Percentiles rank a stretch among this genome's conserved stretches.
These are phyloP conservation scores for Tachina lurida DNA, from an alignment of 2,888 invertebrate genomes.

Conservation along the genomic window DNA sequence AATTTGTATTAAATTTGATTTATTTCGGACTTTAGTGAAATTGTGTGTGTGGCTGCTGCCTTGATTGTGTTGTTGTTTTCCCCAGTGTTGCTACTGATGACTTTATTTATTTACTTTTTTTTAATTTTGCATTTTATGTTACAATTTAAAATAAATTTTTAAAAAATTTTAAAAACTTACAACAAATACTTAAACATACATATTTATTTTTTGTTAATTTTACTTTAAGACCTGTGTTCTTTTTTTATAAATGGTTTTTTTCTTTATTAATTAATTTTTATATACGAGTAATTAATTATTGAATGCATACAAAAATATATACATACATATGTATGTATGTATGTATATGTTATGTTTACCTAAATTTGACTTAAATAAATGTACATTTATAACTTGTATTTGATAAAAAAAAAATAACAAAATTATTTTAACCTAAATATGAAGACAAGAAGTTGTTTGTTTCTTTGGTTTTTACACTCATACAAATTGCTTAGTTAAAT, in stretches of 20 bases:
- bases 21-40: too few relatives aligned
- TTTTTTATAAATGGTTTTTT: constrained; percentile 13
- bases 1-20: too few relatives aligned
- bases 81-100: constrained; percentile 76
- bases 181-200: constrained; percentile 55
- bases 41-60: constrained; percentile 49
- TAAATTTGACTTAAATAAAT: constrained; percentile 59
- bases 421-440: constrained; percentile 59
- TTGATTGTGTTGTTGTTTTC: constrained; percentile 80
- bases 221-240: constrained; percentile 15
- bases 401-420: constrained; percentile 63
- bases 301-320: constrained; percentile 71
- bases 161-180: constrained; percentile 48
- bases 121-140: constrained; percentile 55
- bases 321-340: constrained; percentile 18
- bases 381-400: constrained; percentile 52
- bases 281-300: constrained; percentile 51
- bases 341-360: constrained; percentile 47
- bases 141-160: constrained; percentile 50
- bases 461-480: constrained; percentile 48
- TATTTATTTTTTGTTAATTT: background rate
- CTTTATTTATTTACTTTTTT: background rate
- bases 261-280: constrained; percentile 1
- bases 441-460: constrained; percentile 30
- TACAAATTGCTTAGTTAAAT: constrained; percentile 58